These are phyloP conservation scores for Pyralis farinalis DNA, from an alignment of 2,888 invertebrate genomes.

Conservation along the genomic window DNA sequence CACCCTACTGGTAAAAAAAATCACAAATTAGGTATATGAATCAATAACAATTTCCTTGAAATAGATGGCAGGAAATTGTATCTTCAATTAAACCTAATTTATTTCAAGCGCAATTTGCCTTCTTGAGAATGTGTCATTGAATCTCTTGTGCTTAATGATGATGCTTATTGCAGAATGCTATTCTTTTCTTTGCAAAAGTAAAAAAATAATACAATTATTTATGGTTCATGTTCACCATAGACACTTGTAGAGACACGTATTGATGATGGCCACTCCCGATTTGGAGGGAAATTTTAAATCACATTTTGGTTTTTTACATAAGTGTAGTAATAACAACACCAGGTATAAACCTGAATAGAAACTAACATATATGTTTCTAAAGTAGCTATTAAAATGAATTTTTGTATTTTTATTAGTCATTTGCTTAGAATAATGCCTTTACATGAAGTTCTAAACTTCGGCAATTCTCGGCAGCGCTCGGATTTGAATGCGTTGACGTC, in stretches of 20 bases:
- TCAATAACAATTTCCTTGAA: no score
- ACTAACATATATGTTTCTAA: background rate
- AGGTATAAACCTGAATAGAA: background rate
- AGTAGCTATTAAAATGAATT: conserved; percentile 6
- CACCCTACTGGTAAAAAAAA: no score
- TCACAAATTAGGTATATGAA: no score
- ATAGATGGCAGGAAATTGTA: no score
- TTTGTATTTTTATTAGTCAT: background rate
- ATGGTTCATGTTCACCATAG: conserved; percentile 46
- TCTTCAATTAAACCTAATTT: no score
- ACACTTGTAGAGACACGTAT: conserved; percentile 65
- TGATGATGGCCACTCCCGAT: conserved; percentile 74
- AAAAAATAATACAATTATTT: conserved; percentile 29
- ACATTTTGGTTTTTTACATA: background rate
- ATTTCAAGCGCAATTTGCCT: no score
- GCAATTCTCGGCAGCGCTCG: conserved; percentile 52
- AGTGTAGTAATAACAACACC: background rate
- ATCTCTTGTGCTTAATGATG: no score
- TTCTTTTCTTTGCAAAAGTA: no score
- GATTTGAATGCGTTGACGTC: conserved; percentile 68
- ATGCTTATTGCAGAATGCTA: no score
- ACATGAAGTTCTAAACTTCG: conserved; percentile 45
- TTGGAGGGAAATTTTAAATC: conserved; percentile 62
- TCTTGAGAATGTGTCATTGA: no score
- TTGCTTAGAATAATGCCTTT: conserved; percentile 22